These are phyloP conservation scores for Cirrhinus molitorella DNA, from an alignment of 2,797 vertebrate genomes.

Conservation along the genomic window DNA sequence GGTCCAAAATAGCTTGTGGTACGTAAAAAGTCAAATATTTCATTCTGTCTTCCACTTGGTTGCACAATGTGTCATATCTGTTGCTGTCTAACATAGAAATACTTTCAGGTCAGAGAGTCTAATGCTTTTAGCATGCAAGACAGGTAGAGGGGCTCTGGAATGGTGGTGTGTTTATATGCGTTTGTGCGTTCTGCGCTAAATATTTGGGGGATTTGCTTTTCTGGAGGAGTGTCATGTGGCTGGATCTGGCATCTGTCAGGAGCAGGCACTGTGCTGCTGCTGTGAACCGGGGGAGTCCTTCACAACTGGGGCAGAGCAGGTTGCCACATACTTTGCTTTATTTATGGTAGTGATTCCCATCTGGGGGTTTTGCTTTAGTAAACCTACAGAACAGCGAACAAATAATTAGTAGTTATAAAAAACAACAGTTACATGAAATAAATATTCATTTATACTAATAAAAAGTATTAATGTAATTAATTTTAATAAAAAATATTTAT, in stretches of 20 bases:
- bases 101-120: constrained; percentile 33
- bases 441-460: not conserved
- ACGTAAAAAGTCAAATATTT: not conserved
- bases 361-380: not conserved
- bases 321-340: constrained; percentile 29
- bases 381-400: not conserved
- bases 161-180: not conserved
- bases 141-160: not conserved
- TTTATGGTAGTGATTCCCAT: constrained; percentile 24
- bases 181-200: constrained; percentile 1
- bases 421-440: not conserved
- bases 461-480: not conserved
- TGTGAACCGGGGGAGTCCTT: constrained; percentile 13
- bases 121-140: not conserved
- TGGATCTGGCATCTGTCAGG: constrained; percentile 39
- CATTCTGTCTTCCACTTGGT: not conserved
- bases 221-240: constrained; percentile 1
- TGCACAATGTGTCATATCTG: not conserved
- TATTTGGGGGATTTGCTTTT: constrained; percentile 19
- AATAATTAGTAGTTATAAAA: not conserved
- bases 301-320: constrained; percentile 22
- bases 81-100: not conserved
- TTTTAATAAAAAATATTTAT: not conserved
- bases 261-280: not conserved
- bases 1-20: constrained; percentile 16